A percentile compares a stretch with the other conserved stretches of the same genome.
These are phyloP conservation scores for Sebastes steindachneri DNA, from an alignment of 2,797 vertebrate species.

Conservation along the genomic window DNA sequence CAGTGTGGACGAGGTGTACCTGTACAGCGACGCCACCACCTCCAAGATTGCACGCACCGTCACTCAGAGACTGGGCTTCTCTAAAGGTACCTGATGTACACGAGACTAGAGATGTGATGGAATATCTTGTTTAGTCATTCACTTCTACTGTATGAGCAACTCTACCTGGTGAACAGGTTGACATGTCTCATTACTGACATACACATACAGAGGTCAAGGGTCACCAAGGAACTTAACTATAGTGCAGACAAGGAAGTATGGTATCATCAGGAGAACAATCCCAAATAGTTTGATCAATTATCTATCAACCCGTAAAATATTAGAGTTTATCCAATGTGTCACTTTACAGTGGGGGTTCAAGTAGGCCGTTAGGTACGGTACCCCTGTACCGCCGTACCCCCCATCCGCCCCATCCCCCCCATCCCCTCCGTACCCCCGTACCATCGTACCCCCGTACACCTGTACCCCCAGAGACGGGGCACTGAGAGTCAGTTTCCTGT, in stretches of 20 bases:
- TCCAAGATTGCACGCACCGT: slow-evolving; percentile 94
- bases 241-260: neutral
- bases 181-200: neutral
- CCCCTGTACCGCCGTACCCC: too few relatives aligned
- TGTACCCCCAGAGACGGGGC: too few relatives aligned
- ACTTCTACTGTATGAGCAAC: neutral
- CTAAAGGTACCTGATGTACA: slow-evolving; percentile 84
- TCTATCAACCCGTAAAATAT: neutral
- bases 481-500: too few relatives aligned
- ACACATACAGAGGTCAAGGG: neutral
- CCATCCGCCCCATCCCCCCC: too few relatives aligned
- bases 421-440: too few relatives aligned
- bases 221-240: neutral
- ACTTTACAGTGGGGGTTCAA: neutral
- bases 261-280: neutral
- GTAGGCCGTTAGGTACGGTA: too few relatives aligned
- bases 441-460: too few relatives aligned
- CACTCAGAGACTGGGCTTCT: slow-evolving; percentile 92
- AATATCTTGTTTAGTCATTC: neutral
- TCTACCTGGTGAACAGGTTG: neutral
- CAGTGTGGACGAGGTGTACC: slow-evolving; percentile 92
- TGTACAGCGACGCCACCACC: slow-evolving; percentile 92
- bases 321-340: neutral
- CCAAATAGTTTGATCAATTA: neutral
- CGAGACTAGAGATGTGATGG: neutral